Evolutionary conservation across 1,140 invertebrate genomes (phyloP).

Genomic region (Drosophila ogumai): DNA sequence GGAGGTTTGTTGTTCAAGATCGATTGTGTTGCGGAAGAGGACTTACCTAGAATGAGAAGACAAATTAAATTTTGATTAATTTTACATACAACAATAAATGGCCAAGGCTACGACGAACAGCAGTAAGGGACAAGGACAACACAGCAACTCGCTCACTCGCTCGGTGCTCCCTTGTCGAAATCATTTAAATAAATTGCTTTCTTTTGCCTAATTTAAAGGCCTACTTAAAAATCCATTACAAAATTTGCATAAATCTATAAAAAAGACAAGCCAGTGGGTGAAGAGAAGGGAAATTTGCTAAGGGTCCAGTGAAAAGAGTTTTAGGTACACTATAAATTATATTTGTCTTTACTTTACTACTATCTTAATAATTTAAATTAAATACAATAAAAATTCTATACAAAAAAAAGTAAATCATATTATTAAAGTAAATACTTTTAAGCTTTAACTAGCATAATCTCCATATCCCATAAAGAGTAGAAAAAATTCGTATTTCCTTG

Average conservation of each 20-base stretch:
- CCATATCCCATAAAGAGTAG: slow-evolving; percentile 32
- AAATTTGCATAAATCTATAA: slow-evolving; percentile 78
- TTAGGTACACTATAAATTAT: background rate
- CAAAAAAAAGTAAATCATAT: too few species aligned
- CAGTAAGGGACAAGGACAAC: slow-evolving; percentile 22
- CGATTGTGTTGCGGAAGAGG: slow-evolving; percentile 14
- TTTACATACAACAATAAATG: slow-evolving; percentile 45
- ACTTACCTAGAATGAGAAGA: slow-evolving; percentile 69
- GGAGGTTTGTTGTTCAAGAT: slow-evolving; percentile 18
- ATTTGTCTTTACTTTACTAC: background rate
- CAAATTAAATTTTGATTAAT: slow-evolving; percentile 78
- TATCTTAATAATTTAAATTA: background rate
- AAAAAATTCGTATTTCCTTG: slow-evolving; percentile 33
- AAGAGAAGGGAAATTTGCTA: background rate
- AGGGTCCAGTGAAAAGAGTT: slow-evolving; percentile 1
- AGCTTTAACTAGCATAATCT: background rate
- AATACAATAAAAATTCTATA: background rate
- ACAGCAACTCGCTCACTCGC: slow-evolving; percentile 16
- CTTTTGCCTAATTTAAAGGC: slow-evolving; percentile 76
- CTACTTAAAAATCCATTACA: slow-evolving; percentile 83
- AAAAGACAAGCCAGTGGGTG: slow-evolving; percentile 14
- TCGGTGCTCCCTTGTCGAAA: slow-evolving; percentile 46
- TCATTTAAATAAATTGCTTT: slow-evolving; percentile 78
- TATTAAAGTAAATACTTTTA: too few species aligned
- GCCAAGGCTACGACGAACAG: slow-evolving; percentile 6